Base-by-base conservation (phyloP, 1,140 invertebrate species). In the Stegodyphus mimosarum region DNA sequence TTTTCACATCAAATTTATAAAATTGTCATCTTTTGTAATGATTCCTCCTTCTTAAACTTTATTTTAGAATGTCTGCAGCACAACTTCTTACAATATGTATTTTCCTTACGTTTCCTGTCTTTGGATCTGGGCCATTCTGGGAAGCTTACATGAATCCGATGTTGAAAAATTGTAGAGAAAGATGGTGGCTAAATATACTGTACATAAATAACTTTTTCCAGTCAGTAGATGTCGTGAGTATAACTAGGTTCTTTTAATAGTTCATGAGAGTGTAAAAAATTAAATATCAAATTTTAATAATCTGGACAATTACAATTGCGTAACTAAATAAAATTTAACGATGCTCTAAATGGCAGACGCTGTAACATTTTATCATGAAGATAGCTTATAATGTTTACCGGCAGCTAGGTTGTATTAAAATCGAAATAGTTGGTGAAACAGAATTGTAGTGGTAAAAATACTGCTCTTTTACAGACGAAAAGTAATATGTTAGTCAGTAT, bases 141-240 rank as follows among this genome's bases (percentile, higher is more conserved):
- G 52, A 55, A 18, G 63, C 76, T 18, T 78, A 83, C 33, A 72
- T 86, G 15, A 72, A 77, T 10, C 72, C 71, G 1, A 70, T 70
- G 10, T 70, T 87, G 4, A 52, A 73, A 3, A 80, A 83, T 5
- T 88, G 88, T 49, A 52, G 67, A n/a, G 18, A 87, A 60, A 86
- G 55, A 17, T 88, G 88, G 88, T 88, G 87, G 87, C 17, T 86
- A 2, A 88, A 88, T 74, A 71, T 87, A 6, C 83, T 88, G 2
- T 88, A 86, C 69, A 72, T 88, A 5, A 96, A 96, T 89, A 97
- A 96, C 89, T 94, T 96, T 83, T 92, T 95, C 2, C 91, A 52
- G 13, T 48, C 74, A 7, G 5, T 7, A 18, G 73, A 84, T 17
- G 63, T 76, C 6, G 83, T 84, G 13, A 76, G 74, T 55, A 17